phyloP scores from a whole-genome alignment of 2,797 vertebrate species.

The Acrossocheilus fasciatus region DNA sequence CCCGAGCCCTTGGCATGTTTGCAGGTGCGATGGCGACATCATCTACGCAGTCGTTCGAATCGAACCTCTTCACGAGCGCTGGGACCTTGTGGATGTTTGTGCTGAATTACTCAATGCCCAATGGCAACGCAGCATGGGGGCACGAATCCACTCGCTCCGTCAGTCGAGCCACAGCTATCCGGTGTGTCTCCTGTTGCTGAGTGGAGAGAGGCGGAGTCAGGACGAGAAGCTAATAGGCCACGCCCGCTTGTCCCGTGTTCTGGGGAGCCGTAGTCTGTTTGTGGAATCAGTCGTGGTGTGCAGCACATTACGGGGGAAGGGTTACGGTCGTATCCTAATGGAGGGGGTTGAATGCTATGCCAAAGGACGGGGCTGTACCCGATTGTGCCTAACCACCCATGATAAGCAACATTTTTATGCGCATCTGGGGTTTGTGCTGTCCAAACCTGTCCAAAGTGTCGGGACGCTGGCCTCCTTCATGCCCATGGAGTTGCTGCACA shows the following conservation, averaged over 20 bases:
- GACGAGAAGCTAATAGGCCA: constrained; percentile 85
- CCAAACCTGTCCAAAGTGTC: constrained; percentile 86
- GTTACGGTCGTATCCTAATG: constrained; percentile 91
- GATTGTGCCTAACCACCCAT: constrained; percentile 90
- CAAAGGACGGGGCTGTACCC: constrained; percentile 77
- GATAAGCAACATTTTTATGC: constrained; percentile 93
- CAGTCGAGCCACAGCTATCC: constrained; percentile 90
- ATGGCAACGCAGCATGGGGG: constrained; percentile 89
- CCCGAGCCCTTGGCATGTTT: constrained; percentile 53
- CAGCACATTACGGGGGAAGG: constrained; percentile 82
- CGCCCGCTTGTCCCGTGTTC: constrained; percentile 85
- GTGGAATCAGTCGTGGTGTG: constrained; percentile 93
- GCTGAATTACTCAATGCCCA: constrained; percentile 89
- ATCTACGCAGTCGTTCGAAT: constrained; percentile 46
- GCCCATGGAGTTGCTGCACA: constrained; percentile 80
- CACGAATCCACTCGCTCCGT: constrained; percentile 87
- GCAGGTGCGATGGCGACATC: constrained; percentile 70
- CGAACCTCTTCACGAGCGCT: constrained; percentile 87
- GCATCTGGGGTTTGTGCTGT: constrained; percentile 86
- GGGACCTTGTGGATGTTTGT: constrained; percentile 88
- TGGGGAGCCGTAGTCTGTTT: constrained; percentile 82
- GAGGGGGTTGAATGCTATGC: constrained; percentile 88
- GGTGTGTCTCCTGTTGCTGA: constrained; percentile 85
- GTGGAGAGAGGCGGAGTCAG: constrained; percentile 31
- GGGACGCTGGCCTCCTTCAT: constrained; percentile 81